Conservation (phyloP, 2,888 invertebrate species). For the Rotaria magnacalcarata region DNA sequence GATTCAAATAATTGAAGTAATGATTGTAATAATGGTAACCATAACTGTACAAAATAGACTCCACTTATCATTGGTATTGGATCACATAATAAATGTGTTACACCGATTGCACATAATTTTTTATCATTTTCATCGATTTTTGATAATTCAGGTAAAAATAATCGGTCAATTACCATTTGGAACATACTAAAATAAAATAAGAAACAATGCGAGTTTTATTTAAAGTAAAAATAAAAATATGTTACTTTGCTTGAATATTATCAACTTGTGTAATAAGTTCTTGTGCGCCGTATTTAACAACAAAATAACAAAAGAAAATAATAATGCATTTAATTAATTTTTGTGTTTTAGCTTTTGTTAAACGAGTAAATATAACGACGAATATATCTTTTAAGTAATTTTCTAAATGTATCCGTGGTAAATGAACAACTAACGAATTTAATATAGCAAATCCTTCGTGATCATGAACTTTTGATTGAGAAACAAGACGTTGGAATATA, state of each 20-base stretch:
- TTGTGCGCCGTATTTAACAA: conserved; percentile 73
- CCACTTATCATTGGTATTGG: not conserved
- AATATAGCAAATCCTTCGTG: conserved; percentile 90
- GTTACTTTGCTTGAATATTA: conserved; percentile 76
- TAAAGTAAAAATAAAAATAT: not conserved
- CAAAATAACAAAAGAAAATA: conserved; percentile 81
- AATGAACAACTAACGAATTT: conserved; percentile 75
- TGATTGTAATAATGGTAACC: conserved; percentile 15
- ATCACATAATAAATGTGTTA: conserved; percentile 59
- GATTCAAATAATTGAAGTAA: conserved; percentile 13
- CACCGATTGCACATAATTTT: conserved; percentile 83
- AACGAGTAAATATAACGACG: conserved; percentile 81
- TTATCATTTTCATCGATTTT: conserved; percentile 79
- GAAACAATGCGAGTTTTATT: not conserved
- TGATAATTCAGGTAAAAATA: conserved; percentile 78
- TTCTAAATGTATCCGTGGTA: conserved; percentile 73
- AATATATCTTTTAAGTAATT: conserved; percentile 80
- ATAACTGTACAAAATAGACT: not conserved
- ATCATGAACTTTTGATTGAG: conserved; percentile 83
- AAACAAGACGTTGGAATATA: conserved; percentile 87
- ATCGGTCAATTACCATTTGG: conserved; percentile 85
- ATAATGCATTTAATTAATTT: conserved; percentile 84
- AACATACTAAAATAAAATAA: conserved; percentile 70
- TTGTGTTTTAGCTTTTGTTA: conserved; percentile 86
- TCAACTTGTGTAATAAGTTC: conserved; percentile 74